Percentiles rank a stretch among this genome's conserved stretches.
These are phyloP conservation scores for Nomada flava DNA, from an alignment of 2,888 invertebrate species.

Conservation along the genomic window DNA sequence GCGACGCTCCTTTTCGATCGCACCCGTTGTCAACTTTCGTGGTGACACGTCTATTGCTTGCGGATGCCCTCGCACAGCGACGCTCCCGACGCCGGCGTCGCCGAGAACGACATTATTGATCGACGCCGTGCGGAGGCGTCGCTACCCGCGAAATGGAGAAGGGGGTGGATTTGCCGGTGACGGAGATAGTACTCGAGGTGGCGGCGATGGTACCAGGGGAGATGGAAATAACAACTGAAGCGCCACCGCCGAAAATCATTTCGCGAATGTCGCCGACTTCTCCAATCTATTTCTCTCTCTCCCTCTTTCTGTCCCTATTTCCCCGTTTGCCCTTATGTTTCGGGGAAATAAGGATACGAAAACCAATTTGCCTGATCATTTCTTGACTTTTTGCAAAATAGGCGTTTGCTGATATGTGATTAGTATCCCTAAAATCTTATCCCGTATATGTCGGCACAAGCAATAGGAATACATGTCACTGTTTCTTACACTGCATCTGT, in stretches of 20 bases:
- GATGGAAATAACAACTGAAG: constrained; percentile 52
- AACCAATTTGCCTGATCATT: too few relatives aligned
- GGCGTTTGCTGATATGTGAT: not conserved
- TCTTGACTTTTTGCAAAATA: too few relatives aligned
- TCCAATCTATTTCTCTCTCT: not conserved
- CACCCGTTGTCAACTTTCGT: constrained; percentile 53
- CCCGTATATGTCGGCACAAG: too few relatives aligned
- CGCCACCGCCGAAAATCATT: constrained; percentile 57
- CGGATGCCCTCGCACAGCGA: constrained; percentile 66
- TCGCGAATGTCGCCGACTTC: constrained; percentile 3
- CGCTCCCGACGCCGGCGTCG: constrained; percentile 70
- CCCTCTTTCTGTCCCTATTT: not conserved
- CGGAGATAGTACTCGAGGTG: constrained; percentile 49
- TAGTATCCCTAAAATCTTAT: too few relatives aligned
- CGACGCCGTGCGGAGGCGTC: constrained; percentile 70
- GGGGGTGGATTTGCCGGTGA: constrained; percentile 57
- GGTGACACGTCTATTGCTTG: constrained; percentile 63
- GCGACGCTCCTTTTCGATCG: constrained; percentile 49
- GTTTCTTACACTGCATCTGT: too few relatives aligned
- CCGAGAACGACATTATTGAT: constrained; percentile 70
- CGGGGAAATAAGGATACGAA: not conserved
- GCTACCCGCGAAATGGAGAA: constrained; percentile 55
- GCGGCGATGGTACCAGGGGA: constrained; percentile 27
- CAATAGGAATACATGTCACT: too few relatives aligned
- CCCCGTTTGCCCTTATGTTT: not conserved